A percentile compares a stretch with the other conserved stretches of the same genome.
Evolutionary conservation across 1,140 invertebrate genomes (phyloP).

Genomic region (Lamellibrachia luymesi): DNA sequence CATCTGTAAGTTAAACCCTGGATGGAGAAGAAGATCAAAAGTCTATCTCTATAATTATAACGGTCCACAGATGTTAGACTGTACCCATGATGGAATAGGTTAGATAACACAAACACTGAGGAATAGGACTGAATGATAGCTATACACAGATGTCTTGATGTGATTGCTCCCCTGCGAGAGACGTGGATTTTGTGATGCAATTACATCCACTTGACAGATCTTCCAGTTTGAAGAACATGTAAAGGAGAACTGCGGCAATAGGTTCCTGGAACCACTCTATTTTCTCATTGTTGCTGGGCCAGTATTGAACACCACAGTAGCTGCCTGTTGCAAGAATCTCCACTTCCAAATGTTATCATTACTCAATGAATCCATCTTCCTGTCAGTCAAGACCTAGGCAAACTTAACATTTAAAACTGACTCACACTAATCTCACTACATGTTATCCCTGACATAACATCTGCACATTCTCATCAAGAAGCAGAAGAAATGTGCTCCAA

Average conservation of each 20-base stretch:
- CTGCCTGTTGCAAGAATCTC: too few species aligned
- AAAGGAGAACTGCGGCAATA: background rate
- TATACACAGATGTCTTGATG: background rate
- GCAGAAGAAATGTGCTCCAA: too few species aligned
- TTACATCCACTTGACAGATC: background rate
- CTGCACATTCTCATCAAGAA: too few species aligned
- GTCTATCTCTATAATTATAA: too few species aligned
- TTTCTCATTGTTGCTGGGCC: background rate
- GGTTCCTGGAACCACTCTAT: background rate
- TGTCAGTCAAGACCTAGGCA: too few species aligned
- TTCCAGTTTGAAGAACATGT: background rate
- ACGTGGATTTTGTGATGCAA: background rate
- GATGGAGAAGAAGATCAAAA: too few species aligned
- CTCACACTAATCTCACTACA: too few species aligned
- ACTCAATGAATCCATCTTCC: background rate
- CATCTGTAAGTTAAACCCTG: too few species aligned
- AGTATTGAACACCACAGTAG: background rate
- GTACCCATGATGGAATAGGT: background rate
- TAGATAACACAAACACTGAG: background rate
- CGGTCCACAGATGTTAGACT: background rate
- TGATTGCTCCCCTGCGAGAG: background rate
- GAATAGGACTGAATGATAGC: background rate
- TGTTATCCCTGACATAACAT: too few species aligned
- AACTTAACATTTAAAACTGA: too few species aligned
- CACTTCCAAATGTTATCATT: background rate